phyloP scores from a whole-genome alignment of 2,888 invertebrate species.

The Vannuccia rotundouncinata region DNA sequence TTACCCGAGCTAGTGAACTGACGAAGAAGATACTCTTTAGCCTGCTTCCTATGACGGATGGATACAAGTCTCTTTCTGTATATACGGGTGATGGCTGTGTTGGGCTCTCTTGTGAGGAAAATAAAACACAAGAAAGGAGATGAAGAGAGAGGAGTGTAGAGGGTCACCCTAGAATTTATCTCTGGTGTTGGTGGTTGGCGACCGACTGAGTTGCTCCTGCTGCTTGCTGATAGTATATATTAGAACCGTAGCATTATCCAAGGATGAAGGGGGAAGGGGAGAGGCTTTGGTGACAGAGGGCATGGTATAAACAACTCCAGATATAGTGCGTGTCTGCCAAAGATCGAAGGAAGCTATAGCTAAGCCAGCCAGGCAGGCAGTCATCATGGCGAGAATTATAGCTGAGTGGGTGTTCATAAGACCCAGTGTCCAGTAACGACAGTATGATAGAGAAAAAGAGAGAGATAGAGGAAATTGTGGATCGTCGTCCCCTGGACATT shows the following conservation, averaged over 20 bases:
- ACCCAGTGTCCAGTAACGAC: not conserved
- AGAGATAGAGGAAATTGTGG: not conserved
- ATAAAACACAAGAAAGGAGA: not conserved
- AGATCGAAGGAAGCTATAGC: not conserved
- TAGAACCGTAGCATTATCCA: not conserved
- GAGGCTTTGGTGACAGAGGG: not conserved
- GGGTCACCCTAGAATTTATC: not conserved
- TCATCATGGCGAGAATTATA: not conserved
- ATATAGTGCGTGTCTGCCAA: not conserved
- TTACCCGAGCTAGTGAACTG: no score
- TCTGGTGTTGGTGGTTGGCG: not conserved
- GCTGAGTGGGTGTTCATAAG: not conserved
- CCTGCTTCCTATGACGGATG: no score
- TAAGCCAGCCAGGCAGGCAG: not conserved
- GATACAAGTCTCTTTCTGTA: not conserved
- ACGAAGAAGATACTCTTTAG: not conserved
- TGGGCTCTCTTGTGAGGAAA: no score
- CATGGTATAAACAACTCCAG: not conserved
- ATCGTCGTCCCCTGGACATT: not conserved
- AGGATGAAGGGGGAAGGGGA: not conserved
- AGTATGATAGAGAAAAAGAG: not conserved
- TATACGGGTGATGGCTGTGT: no score
- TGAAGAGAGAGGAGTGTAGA: not conserved
- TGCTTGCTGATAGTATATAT: no score
- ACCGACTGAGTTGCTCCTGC: not conserved